phyloP scores from a whole-genome alignment of 2,888 invertebrate genomes.

The Eristalis pertinax region DNA sequence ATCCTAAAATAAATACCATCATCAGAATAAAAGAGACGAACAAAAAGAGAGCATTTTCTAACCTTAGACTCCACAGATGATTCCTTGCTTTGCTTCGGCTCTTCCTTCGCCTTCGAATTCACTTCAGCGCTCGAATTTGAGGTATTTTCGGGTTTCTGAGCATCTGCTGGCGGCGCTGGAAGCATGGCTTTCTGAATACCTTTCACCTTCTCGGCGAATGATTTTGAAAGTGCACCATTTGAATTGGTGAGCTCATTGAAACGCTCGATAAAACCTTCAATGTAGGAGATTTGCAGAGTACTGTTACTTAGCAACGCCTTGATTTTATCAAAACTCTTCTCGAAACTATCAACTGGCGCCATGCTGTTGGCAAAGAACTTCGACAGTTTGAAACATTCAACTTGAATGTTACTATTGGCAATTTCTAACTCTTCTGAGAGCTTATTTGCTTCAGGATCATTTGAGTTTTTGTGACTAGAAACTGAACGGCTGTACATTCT shows the following conservation, averaged over 20 bases:
- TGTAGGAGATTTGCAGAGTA: not conserved
- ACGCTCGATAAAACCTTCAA: conserved; percentile 18
- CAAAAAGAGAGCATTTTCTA: not conserved
- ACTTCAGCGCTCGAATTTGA: not conserved
- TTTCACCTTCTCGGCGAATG: conserved; percentile 6
- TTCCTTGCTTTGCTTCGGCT: not conserved
- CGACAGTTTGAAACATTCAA: not conserved
- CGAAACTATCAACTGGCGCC: conserved; percentile 1
- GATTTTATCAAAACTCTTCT: not conserved
- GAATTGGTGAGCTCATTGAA: conserved; percentile 21
- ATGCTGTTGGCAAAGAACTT: conserved; percentile 31
- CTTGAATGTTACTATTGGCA: not conserved
- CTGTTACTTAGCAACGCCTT: not conserved
- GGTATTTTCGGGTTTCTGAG: not conserved
- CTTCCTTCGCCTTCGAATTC: not conserved
- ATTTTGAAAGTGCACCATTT: not conserved
- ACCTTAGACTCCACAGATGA: conserved; percentile 19
- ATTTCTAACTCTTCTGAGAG: not conserved
- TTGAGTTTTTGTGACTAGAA: conserved; percentile 15
- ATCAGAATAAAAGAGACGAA: not conserved
- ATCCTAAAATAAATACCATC: conserved; percentile 40
- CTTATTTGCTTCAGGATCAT: conserved; percentile 7
- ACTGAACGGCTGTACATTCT: not conserved
- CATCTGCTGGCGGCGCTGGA: not conserved
- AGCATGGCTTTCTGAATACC: not conserved